Conservation (phyloP, 2,797 vertebrate genomes). For the Liparis tanakae region DNA sequence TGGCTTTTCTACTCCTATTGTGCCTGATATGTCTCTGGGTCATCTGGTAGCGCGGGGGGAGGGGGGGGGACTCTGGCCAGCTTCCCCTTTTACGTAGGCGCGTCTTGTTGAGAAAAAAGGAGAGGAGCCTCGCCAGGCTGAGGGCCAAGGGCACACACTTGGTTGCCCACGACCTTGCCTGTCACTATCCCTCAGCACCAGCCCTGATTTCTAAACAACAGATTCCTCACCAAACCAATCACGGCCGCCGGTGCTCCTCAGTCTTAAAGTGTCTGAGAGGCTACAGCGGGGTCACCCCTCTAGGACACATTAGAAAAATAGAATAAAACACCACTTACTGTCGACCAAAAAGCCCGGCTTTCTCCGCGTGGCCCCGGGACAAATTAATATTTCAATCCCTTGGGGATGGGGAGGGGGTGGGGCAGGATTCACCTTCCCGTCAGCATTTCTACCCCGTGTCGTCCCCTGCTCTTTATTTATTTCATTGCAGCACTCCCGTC, state of each 20-base stretch:
- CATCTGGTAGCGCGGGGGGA: constrained; percentile 63
- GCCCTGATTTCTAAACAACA: constrained; percentile 69
- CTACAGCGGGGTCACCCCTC: constrained; percentile 68
- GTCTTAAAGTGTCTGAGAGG: constrained; percentile 62
- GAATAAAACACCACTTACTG: constrained; percentile 91
- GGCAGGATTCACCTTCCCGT: constrained; percentile 83
- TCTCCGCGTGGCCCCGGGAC: constrained; percentile 88
- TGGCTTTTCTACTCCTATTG: constrained; percentile 77
- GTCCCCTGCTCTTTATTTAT: constrained; percentile 67
- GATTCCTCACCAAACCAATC: constrained; percentile 74
- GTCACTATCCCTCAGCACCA: constrained; percentile 81
- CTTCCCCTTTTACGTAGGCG: constrained; percentile 56
- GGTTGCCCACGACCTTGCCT: constrained; percentile 79
- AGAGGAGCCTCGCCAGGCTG: constrained; percentile 62
- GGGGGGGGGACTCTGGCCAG: constrained; percentile 39
- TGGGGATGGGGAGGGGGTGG: constrained; percentile 77
- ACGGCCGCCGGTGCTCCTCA: constrained; percentile 57
- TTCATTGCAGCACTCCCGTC: constrained; percentile 59
- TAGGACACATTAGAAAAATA: constrained; percentile 64
- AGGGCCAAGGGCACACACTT: constrained; percentile 80
- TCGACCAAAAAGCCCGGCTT: constrained; percentile 83
- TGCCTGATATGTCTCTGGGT: constrained; percentile 81
- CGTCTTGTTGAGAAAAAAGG: constrained; percentile 56
- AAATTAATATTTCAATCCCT: constrained; percentile 98
- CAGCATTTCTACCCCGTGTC: constrained; percentile 81